Percentiles rank a stretch among this genome's conserved stretches.
Evolutionary conservation across 2,113 vertebrate genomes (phyloP).

Genomic region (Lampris megalopsis): DNA sequence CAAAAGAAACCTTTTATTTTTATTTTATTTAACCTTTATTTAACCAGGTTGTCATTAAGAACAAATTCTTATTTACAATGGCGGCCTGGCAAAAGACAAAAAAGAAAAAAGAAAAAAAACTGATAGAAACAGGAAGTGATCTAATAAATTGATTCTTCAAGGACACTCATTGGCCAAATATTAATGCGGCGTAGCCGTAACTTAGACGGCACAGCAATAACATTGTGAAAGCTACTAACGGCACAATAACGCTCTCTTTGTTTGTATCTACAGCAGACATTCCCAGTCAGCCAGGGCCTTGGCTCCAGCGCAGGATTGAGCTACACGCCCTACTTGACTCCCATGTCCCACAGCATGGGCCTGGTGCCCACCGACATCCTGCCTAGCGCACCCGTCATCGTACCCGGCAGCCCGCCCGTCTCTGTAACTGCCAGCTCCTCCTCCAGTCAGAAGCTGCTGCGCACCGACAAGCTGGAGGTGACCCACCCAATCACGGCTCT

Average conservation of each 20-base stretch:
- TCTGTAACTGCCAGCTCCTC: constrained; percentile 87
- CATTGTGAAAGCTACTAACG: too few species aligned
- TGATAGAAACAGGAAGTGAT: background rate
- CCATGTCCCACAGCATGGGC: constrained; percentile 95
- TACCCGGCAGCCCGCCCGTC: constrained; percentile 94
- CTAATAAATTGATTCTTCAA: too few species aligned
- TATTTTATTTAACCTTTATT: too few species aligned
- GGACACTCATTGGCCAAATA: too few species aligned
- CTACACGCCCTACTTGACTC: constrained; percentile 96
- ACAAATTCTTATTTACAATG: too few species aligned
- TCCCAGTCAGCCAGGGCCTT: constrained; percentile 93
- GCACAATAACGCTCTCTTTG: background rate
- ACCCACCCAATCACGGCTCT: constrained; percentile 42
- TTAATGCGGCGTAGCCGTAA: too few species aligned
- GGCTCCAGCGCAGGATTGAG: constrained; percentile 92
- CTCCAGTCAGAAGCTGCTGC: constrained; percentile 95
- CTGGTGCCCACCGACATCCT: constrained; percentile 97
- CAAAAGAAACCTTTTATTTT: background rate
- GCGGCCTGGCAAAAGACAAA: too few species aligned
- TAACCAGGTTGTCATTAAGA: too few species aligned
- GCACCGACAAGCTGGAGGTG: constrained; percentile 99
- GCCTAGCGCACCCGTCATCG: constrained; percentile 89
- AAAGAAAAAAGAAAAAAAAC: background rate
- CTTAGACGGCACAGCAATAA: too few species aligned
- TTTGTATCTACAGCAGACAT: constrained; percentile 87